phyloP scores from a whole-genome alignment of 2,113 vertebrate genomes.

The Leucoraja erinaceus region DNA sequence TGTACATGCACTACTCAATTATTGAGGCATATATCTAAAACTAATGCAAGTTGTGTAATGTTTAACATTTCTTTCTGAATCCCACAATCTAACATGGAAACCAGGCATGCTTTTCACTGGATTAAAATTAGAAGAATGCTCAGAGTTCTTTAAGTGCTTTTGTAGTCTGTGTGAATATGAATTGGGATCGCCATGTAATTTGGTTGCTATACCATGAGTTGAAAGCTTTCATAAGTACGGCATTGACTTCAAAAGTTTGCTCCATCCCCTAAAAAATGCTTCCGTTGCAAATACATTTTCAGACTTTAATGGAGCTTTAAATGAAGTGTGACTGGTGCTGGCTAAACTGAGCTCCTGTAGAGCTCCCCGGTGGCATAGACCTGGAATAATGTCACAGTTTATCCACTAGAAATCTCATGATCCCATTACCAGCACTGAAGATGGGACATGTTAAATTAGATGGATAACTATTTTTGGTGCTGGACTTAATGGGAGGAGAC shows the following conservation, averaged over 20 bases:
- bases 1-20: neutral
- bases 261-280: neutral
- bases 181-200: neutral
- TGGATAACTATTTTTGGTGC: neutral
- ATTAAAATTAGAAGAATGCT: neutral
- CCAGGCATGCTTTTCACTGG: neutral
- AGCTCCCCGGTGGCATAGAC: neutral
- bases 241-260: conserved; percentile 29
- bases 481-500: neutral
- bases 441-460: conserved; percentile 12
- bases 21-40: neutral
- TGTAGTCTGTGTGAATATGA: neutral
- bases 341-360: neutral
- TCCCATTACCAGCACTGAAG: neutral
- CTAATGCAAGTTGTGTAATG: neutral
- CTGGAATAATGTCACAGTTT: neutral
- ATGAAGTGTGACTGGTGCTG: conserved; percentile 34
- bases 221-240: conserved; percentile 18
- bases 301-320: neutral
- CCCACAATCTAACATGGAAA: neutral
- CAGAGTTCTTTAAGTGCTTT: neutral
- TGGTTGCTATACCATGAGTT: conserved; percentile 31
- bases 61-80: conserved; percentile 5
- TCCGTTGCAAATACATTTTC: neutral
- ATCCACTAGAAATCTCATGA: neutral